Percentiles rank a stretch among this genome's conserved stretches.
phyloP scores from a whole-genome alignment of 2,797 vertebrate genomes.

The Smutsia gigantea region DNA sequence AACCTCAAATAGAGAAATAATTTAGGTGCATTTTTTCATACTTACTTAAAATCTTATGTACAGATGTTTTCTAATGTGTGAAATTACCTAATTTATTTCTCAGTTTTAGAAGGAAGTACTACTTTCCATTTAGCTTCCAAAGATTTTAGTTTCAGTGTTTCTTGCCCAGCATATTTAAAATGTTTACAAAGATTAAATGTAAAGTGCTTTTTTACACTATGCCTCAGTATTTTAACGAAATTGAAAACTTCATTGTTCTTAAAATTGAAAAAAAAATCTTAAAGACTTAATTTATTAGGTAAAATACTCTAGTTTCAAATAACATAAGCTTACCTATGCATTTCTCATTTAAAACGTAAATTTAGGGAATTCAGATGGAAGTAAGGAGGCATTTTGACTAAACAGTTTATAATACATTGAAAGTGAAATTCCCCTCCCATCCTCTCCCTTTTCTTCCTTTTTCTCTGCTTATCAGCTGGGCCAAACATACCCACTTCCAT shows the following conservation, averaged over 20 bases:
- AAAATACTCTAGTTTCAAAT: constrained; percentile 12
- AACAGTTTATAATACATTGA: background rate
- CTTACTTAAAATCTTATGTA: background rate
- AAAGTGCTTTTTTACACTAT: background rate
- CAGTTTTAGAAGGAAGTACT: background rate
- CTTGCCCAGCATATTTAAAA: constrained; percentile 25
- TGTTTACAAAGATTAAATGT: background rate
- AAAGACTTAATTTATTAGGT: background rate
- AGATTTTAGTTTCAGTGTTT: background rate
- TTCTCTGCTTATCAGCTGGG: background rate
- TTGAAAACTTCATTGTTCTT: background rate
- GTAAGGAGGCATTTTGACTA: background rate
- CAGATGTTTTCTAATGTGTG: background rate
- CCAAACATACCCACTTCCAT: background rate
- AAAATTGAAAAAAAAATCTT: background rate
- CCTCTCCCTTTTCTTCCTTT: background rate
- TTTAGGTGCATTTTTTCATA: background rate
- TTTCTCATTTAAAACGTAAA: constrained; percentile 20
- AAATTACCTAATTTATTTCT: background rate
- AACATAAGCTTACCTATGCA: background rate
- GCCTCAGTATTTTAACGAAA: constrained; percentile 33
- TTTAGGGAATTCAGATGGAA: background rate
- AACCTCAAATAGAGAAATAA: constrained; percentile 1
- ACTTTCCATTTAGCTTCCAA: background rate
- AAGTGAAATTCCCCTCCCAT: background rate